Base-by-base conservation (phyloP, 1,140 invertebrate genomes). In the Mactra quadrangularis region DNA sequence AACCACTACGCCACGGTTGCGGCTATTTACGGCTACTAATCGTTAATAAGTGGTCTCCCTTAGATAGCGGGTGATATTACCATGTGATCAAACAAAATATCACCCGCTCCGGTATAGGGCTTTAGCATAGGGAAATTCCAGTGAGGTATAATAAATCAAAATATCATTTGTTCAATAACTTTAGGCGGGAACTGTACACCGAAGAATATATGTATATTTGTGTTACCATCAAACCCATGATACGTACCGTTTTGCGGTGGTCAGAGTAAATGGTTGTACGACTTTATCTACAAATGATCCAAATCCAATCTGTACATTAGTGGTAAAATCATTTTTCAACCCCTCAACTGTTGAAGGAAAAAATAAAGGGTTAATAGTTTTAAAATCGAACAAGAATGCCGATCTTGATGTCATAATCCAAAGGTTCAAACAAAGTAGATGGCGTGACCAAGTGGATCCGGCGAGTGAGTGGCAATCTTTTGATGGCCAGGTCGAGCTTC, bases 201-300 rank as follows among this genome's bases (percentile, higher is more conserved):
- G n/a, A n/a, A n/a, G n/a, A n/a, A n/a, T n/a, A n/a, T n/a, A n/a
- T n/a, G n/a, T n/a, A n/a, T n/a, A n/a, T n/a, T n/a, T n/a, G n/a
- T n/a, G n/a, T n/a, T n/a, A n/a, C n/a, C n/a, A n/a, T n/a, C n/a
- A n/a, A n/a, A n/a, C n/a, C n/a, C n/a, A n/a, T n/a, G n/a, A n/a
- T n/a, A n/a, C n/a, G n/a, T n/a, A 90, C 89, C 72, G 81, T 29
- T 41, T 22, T 6, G 71, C 60, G 17, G 41, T 52, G 1, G 93
- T 94, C 91, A 94, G 94, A 9, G 95, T 97, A 90, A 98, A 99
- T 22, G 98, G 98, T 96, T 98, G 97, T 1, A 98, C 96, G 66
- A 97, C 96, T 95, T 99, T 99, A 91, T 99, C 98, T 1, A 99
- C 97, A 93, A 99, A 99, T 45, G 97, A 98, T 38, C 98, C 98